Conservation (phyloP, 2,113 vertebrate genomes). For the Megalops atlanticus region DNA sequence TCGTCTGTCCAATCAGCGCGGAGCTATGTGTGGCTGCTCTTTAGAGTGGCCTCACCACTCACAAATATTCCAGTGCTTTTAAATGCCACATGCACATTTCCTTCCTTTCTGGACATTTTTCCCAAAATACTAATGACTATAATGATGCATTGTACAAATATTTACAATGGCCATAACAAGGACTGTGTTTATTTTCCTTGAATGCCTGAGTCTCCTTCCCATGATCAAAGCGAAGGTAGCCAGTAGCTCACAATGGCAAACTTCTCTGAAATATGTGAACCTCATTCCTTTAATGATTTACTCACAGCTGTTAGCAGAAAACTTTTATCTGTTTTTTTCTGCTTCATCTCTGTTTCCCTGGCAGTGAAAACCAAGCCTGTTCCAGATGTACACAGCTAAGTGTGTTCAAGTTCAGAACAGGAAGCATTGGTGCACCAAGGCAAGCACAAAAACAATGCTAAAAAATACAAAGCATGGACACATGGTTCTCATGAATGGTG, state of each 20-base stretch:
- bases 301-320: neutral
- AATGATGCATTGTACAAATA: neutral
- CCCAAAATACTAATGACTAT: neutral
- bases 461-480: constrained; percentile 16
- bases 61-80: neutral
- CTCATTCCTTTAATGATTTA: neutral
- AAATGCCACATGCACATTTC: neutral
- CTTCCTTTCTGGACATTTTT: constrained; percentile 5
- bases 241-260: constrained; percentile 12
- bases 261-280: constrained; percentile 10
- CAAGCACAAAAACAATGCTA: constrained; percentile 28
- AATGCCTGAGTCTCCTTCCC: neutral
- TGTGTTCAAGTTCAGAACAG: neutral
- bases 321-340: constrained; percentile 5
- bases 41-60: neutral
- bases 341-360: neutral
- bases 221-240: neutral
- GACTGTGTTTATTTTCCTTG: neutral
- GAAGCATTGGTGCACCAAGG: constrained; percentile 1
- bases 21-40: neutral
- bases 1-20: neutral
- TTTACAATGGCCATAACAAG: constrained; percentile 36
- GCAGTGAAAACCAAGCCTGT: neutral
- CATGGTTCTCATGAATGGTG: constrained; percentile 14
- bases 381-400: constrained; percentile 15